phyloP scores from a whole-genome alignment of 2,888 invertebrate species.

The Metopia argyrocephala region DNA sequence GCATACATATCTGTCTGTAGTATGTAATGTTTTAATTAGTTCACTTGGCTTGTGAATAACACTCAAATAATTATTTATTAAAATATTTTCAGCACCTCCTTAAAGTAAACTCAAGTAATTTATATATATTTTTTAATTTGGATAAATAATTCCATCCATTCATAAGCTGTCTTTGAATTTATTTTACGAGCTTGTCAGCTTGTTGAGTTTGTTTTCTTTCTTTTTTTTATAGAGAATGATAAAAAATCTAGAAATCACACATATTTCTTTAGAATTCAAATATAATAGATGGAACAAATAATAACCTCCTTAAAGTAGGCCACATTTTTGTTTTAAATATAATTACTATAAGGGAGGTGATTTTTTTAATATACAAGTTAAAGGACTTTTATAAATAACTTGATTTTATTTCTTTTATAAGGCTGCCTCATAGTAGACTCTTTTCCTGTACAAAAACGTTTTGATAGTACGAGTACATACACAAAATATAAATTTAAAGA shows the following conservation, averaged over 20 bases:
- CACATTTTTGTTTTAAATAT: background rate
- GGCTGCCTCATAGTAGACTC: too few species aligned
- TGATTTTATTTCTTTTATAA: too few species aligned
- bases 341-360: background rate
- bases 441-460: too few species aligned
- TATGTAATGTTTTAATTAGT: background rate
- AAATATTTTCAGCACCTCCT: background rate
- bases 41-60: background rate
- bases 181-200: background rate
- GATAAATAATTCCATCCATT: background rate
- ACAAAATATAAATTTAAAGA: too few species aligned
- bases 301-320: background rate
- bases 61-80: background rate
- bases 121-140: background rate
- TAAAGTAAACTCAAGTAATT: constrained; percentile 10
- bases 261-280: background rate
- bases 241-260: background rate
- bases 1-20: too few species aligned
- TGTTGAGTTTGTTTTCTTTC: background rate
- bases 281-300: background rate
- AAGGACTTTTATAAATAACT: too few species aligned
- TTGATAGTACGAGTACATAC: too few species aligned
- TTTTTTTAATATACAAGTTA: background rate
- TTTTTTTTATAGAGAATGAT: too few species aligned
- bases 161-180: background rate